Conservation (phyloP, 2,888 invertebrate genomes). For the Tenthredo mesomela region DNA sequence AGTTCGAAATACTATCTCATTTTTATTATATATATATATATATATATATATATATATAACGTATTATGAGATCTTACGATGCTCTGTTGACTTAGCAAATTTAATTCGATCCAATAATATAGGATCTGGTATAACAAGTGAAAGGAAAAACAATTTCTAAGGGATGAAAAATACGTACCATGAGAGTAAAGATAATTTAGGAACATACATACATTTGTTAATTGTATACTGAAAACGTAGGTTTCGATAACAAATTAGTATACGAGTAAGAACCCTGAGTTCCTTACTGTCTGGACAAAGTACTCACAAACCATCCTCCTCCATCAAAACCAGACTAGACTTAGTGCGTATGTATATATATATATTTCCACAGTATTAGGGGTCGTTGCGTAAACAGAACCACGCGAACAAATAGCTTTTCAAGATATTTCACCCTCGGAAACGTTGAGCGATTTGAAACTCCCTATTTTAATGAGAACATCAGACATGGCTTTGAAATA, state of each 20-base stretch:
- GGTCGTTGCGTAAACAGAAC: conserved; percentile 2
- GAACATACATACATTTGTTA: conserved; percentile 1
- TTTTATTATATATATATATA: neutral
- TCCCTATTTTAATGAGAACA: conserved; percentile 1
- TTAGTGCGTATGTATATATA: neutral
- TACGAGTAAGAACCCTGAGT: neutral
- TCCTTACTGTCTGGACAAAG: conserved; percentile 7
- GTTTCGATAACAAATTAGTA: neutral
- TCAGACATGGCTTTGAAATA: neutral
- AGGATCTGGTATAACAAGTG: neutral
- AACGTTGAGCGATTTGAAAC: neutral
- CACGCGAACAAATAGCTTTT: neutral
- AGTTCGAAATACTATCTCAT: neutral
- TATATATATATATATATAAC: neutral
- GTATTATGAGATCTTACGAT: neutral
- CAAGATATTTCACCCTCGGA: neutral
- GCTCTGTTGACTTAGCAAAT: neutral
- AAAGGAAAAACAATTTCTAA: neutral
- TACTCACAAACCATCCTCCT: neutral
- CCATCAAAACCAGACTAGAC: neutral
- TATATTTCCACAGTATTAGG: neutral
- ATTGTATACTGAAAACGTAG: neutral
- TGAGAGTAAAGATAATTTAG: neutral
- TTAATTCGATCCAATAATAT: neutral
- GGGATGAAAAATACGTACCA: neutral